Percentiles rank a stretch among this genome's conserved stretches.
Evolutionary conservation across 2,888 invertebrate species (phyloP).

Genomic region (Phorcus lineatus): DNA sequence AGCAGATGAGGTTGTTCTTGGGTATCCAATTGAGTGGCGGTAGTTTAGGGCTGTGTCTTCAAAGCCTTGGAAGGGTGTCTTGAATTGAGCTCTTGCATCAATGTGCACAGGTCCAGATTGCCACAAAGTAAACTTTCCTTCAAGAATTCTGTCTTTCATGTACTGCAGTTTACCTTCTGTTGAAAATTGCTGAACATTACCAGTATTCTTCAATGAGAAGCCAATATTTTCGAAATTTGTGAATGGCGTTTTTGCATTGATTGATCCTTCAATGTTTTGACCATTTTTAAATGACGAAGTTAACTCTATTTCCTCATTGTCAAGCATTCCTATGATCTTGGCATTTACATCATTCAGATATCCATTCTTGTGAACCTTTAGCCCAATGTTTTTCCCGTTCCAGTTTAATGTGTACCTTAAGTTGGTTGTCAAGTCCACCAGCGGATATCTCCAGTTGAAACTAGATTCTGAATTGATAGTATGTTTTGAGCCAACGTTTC

Average conservation of each 20-base stretch:
- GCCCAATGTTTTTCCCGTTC: neutral
- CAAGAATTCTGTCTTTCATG: conserved; percentile 33
- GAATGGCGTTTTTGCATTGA: conserved; percentile 31
- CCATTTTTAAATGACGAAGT: neutral
- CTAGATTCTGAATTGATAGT: neutral
- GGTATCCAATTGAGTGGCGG: neutral
- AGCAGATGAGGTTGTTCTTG: neutral
- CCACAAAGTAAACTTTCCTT: conserved; percentile 30
- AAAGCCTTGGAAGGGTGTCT: conserved; percentile 19
- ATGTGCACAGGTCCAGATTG: neutral
- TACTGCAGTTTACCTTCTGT: conserved; percentile 40
- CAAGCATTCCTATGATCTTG: neutral
- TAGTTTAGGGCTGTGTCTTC: neutral
- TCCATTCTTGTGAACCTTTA: conserved; percentile 22
- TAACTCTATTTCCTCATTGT: neutral
- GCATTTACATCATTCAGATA: conserved; percentile 3
- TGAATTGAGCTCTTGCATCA: neutral
- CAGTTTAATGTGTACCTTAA: neutral
- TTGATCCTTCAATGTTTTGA: conserved; percentile 23
- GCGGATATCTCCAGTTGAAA: neutral
- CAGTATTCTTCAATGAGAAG: conserved; percentile 33
- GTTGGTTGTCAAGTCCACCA: neutral
- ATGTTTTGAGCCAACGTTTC: conserved; percentile 8
- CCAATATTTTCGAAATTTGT: conserved; percentile 14
- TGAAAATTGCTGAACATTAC: conserved; percentile 36